These are phyloP conservation scores for Calliopum simillimum DNA, from an alignment of 2,888 invertebrate species.

Conservation along the genomic window DNA sequence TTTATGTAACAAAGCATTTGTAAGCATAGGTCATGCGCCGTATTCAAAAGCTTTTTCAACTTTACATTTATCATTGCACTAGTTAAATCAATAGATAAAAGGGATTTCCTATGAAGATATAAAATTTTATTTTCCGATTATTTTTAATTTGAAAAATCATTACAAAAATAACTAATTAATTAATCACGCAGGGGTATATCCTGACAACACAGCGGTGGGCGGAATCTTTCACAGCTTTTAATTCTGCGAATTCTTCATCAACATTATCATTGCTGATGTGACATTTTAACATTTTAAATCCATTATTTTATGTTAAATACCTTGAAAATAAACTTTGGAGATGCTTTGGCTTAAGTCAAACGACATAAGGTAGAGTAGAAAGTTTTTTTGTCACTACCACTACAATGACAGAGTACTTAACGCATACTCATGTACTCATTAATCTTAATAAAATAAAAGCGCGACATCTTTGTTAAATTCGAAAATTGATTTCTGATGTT, in stretches of 20 bases:
- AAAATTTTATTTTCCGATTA: no score
- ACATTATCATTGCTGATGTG: not conserved
- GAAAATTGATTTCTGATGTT: constrained; percentile 43
- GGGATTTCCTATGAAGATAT: no score
- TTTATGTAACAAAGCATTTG: no score
- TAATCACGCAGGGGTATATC: constrained; percentile 18
- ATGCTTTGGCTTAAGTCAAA: no score
- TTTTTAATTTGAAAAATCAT: no score
- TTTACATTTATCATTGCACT: no score
- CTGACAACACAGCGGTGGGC: not conserved
- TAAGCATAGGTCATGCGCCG: no score
- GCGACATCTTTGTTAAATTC: constrained; percentile 46
- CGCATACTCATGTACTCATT: constrained; percentile 39
- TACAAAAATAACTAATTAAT: not conserved
- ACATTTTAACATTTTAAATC: constrained; percentile 16
- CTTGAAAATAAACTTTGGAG: constrained; percentile 4
- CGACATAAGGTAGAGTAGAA: no score
- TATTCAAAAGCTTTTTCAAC: no score
- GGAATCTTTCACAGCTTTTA: not conserved
- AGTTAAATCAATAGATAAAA: no score
- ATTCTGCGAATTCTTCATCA: not conserved
- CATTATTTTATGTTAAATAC: constrained; percentile 23
- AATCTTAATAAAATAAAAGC: constrained; percentile 49
- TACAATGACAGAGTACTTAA: no score
- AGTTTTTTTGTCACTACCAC: no score